These are phyloP conservation scores for Asobara japonica DNA, from an alignment of 1,140 invertebrate genomes.

Conservation along the genomic window DNA sequence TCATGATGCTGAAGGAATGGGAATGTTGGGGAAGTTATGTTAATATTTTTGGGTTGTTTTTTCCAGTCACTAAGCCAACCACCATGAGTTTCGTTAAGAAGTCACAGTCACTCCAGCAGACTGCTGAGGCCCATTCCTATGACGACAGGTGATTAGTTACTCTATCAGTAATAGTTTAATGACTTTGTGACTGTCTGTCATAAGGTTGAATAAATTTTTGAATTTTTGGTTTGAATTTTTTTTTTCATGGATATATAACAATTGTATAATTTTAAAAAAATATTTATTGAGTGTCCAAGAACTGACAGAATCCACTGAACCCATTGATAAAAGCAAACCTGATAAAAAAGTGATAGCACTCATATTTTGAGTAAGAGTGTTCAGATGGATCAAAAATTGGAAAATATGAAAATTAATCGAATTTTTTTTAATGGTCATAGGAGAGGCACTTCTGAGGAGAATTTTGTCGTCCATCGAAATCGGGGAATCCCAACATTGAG, in stretches of 20 bases:
- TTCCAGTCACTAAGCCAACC: constrained; percentile 63
- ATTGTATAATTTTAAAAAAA: no score
- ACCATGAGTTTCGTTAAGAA: constrained; percentile 61
- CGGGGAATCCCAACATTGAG: constrained; percentile 81
- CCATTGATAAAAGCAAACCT: neutral
- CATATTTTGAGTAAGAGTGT: no score
- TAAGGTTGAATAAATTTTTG: no score
- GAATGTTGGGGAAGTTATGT: constrained; percentile 16
- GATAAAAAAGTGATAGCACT: no score
- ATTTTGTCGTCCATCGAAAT: constrained; percentile 83
- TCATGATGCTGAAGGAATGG: constrained; percentile 18
- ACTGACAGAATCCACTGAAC: no score
- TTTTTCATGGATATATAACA: no score
- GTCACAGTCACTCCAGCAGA: constrained; percentile 65
- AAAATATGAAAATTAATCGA: constrained; percentile 10
- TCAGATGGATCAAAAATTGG: neutral
- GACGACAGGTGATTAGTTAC: constrained; percentile 61
- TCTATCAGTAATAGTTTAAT: no score
- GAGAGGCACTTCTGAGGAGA: constrained; percentile 68
- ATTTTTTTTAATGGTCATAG: constrained; percentile 41
- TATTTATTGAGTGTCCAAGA: no score
- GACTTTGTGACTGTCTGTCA: no score
- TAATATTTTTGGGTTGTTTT: constrained; percentile 34
- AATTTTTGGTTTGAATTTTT: no score
- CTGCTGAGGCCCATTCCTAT: constrained; percentile 56